These are phyloP conservation scores for Uloborus diversus DNA, from an alignment of 1,140 invertebrate genomes.

Conservation along the genomic window DNA sequence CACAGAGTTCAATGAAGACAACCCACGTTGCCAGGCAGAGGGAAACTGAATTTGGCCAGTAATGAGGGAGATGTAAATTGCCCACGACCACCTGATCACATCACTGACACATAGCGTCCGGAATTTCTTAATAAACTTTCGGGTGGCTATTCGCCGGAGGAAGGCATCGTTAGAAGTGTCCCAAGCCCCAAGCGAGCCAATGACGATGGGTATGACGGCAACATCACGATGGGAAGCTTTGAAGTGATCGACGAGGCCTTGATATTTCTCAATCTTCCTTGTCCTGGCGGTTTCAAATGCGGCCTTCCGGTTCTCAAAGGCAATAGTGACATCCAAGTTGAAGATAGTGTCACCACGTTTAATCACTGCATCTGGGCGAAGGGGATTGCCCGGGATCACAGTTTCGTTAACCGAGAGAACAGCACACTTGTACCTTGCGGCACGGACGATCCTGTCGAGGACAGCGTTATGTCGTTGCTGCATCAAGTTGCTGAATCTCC, in stretches of 20 bases:
- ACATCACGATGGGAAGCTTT: too few relatives aligned
- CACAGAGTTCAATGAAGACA: neutral
- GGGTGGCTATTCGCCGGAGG: neutral
- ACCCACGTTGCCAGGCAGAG: neutral
- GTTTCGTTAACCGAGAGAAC: neutral
- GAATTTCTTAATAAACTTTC: neutral
- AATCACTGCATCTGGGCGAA: neutral
- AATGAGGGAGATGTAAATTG: neutral
- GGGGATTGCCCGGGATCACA: neutral
- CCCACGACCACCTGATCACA: neutral
- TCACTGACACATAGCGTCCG: neutral
- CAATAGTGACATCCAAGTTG: neutral
- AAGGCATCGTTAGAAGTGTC: neutral
- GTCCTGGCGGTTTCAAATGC: neutral
- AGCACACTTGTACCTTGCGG: neutral
- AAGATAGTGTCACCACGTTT: neutral
- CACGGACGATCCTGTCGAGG: neutral
- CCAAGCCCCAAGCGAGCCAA: constrained; percentile 13
- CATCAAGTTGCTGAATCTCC: too few relatives aligned
- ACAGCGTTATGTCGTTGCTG: neutral
- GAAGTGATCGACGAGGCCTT: neutral
- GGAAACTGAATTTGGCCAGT: neutral
- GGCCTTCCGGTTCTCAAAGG: neutral
- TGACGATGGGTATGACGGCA: neutral
- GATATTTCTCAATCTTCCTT: neutral